Evolutionary conservation across 2,888 invertebrate species (phyloP), one percentile per base, ranked within the genome.

Genomic region (Rhingia campestris): DNA sequence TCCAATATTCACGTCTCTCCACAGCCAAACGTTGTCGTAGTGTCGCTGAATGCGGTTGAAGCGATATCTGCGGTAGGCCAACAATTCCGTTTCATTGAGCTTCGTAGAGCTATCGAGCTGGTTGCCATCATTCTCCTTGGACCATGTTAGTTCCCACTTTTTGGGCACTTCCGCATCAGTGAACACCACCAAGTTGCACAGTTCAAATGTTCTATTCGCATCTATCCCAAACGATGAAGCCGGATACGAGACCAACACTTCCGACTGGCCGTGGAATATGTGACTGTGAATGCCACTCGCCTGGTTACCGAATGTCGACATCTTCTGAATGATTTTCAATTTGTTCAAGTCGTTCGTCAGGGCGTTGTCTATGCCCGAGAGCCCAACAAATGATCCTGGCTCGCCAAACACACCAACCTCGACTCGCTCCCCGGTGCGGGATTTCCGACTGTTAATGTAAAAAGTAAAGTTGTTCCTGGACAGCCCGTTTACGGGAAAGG

Each of bases 371-470:
- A 97, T 94, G 56, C 95, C 98, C 0, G 97, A 96, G 35, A 98
- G 93, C 0, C 96, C 97, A 4, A 98, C 96, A 90, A 96, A 97
- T 0, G 98, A 95, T 14, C 98, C 97, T 0, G 98, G 97, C 91
- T 97, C 96, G n/a, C 98, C 97, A 89, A 95, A 95, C 85, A 97
- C 95, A 0, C 97, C 96, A 66, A 98, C 94, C 92, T 98, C 98
- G 4, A 98, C 96, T 64, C 95, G 94, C 90, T 97, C 96, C 30
- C 97, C 97, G 0, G 97, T 97, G 86, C 97, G 94, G 74, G 97
- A 97, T 92, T 98, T 98, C 86, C 95, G 95, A 90, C 97, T 96
- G 92, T 97, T 98, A 86, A 98, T 95, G 87, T 92, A 93, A 32
- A 96, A 94, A 4, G 95, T 95, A 91, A 96, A 96, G 89, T 97